Base-by-base conservation (phyloP, 2,888 invertebrate genomes). In the Odontocolon sp. region DNA sequence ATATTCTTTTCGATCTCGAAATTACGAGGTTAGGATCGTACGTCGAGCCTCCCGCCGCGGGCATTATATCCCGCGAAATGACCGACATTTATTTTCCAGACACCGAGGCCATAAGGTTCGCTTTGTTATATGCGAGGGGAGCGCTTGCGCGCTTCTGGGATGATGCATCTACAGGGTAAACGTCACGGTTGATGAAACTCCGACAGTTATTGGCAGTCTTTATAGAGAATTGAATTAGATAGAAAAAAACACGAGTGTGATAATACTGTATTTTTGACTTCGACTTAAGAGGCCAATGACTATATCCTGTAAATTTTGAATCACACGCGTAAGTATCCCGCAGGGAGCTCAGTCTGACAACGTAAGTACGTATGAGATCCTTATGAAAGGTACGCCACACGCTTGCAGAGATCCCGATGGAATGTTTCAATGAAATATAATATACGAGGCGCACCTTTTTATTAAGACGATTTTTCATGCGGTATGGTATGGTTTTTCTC, bases 31-130 rank as follows among this genome's bases (percentile, higher is more conserved):
- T 52, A 47, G 40, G 70, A 73, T 69, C 59, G 67, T 40, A 67
- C 50, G 23, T 40, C 28, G 67, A 74, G 50, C 56, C 67, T 64
- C 59, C 45, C 23, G 38, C 31, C 23, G 52, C 45, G 54, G 38
- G 40, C 42, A 57, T 77, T 68, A 75, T 59, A 71, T 67, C 67
- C 68, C 61, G 73, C 66, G 50, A 82, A 82, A 81, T 81, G 72
- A 75, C 78, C 61, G 67, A 81, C 80, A 83, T 83, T 79, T 81
- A 81, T 82, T 79, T 78, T 77, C 68, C 63, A 64, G 73, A 68
- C 66, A 56, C 26, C 56, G 40, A 64, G 47, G 52, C 45, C 21
- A 67, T 54, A 45, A 69, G 71, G 72, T 79, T n/a, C n/a, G n/a
- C n/a, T n/a, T n/a, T n/a, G n/a, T n/a, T n/a, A n/a, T n/a, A n/a